Conservation (phyloP, 2,888 invertebrate genomes). For the Podotricha telesiphe region DNA sequence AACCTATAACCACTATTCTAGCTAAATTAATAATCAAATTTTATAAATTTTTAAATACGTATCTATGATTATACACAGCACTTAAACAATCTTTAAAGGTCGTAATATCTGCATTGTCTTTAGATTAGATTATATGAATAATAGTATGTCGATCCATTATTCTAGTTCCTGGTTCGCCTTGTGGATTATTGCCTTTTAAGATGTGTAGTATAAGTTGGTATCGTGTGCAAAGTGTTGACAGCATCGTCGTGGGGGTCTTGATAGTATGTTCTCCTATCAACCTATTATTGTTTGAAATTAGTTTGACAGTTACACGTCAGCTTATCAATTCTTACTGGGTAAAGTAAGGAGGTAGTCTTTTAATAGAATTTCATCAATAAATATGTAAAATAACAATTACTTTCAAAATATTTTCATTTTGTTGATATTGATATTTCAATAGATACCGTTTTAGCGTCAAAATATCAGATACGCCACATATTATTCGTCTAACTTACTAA, state of each 20-base stretch:
- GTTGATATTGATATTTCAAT: too few relatives aligned
- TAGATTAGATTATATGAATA: constrained; percentile 38
- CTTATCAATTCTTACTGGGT: too few relatives aligned
- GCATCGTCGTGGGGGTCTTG: constrained; percentile 1
- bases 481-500: too few relatives aligned
- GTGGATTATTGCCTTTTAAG: constrained; percentile 31
- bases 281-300: background rate
- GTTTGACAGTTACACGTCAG: too few relatives aligned
- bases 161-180: constrained; percentile 44
- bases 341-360: too few relatives aligned
- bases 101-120: constrained; percentile 29
- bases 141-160: constrained; percentile 32
- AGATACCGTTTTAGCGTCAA: too few relatives aligned
- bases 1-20: background rate
- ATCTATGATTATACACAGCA: background rate
- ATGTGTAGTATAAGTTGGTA: constrained; percentile 29
- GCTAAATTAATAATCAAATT: background rate
- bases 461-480: too few relatives aligned
- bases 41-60: background rate
- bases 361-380: too few relatives aligned
- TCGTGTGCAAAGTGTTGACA: constrained; percentile 39
- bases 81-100: constrained; percentile 11
- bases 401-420: too few relatives aligned
- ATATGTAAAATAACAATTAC: too few relatives aligned
- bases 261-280: background rate